Percentiles rank a stretch among this genome's conserved stretches.
Conservation (phyloP, 2,797 vertebrate species). For the Margarornis squamiger region DNA sequence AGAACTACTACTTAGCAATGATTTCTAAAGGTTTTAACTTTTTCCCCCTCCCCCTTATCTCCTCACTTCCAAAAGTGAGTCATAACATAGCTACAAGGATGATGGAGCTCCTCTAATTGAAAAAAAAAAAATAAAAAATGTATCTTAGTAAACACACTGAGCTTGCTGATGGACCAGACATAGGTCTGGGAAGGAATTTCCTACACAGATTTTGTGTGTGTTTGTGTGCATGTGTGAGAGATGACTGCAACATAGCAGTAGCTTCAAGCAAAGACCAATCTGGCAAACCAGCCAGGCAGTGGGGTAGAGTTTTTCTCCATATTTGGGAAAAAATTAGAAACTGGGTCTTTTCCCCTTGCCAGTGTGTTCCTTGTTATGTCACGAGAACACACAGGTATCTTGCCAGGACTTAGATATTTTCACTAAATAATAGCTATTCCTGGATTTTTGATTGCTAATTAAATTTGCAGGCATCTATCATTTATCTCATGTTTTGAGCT, state of each 20-base stretch:
- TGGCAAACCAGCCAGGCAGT: rapidly evolving
- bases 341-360: neutral
- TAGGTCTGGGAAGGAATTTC: neutral
- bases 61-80: neutral
- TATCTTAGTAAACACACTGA: neutral
- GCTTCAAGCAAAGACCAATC: neutral
- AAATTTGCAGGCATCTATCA: neutral
- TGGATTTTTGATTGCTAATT: neutral
- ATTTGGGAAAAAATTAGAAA: neutral
- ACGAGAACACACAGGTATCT: neutral
- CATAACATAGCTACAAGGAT: neutral
- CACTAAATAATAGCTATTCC: neutral
- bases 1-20: neutral
- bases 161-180: neutral
- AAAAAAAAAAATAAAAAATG: neutral
- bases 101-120: neutral
- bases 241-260: neutral
- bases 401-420: neutral
- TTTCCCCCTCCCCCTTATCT: rapidly evolving
- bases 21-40: neutral
- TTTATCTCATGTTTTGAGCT: neutral
- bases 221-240: rapidly evolving
- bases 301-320: neutral
- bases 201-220: neutral
- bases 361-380: neutral